Evolutionary conservation across 2,113 vertebrate species (phyloP).

Genomic region (Platichthys flesus): DNA sequence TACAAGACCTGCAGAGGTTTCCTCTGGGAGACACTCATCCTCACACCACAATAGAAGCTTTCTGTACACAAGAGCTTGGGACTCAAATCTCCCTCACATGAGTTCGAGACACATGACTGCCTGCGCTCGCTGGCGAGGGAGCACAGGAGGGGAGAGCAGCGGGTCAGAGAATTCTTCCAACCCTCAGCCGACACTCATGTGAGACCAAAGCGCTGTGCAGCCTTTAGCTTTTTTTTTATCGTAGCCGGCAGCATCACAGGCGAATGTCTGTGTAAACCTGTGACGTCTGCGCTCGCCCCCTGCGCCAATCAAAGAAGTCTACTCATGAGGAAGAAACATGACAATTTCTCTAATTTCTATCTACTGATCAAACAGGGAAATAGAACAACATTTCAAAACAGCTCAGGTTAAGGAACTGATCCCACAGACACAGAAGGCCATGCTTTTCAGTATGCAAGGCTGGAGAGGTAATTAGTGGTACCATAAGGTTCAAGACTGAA

Average conservation of each 20-base stretch:
- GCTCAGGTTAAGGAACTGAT: no score
- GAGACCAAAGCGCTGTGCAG: constrained; percentile 54
- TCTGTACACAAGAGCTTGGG: constrained; percentile 59
- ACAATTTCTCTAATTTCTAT: no score
- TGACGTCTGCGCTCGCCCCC: background rate
- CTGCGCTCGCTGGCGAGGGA: constrained; percentile 64
- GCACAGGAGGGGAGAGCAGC: constrained; percentile 57
- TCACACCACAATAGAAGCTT: constrained; percentile 64
- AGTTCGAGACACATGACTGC: constrained; percentile 87
- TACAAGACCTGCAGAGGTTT: constrained; percentile 14
- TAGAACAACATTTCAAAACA: no score
- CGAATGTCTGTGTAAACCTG: constrained; percentile 35
- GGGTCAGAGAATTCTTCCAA: constrained; percentile 66
- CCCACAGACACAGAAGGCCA: no score
- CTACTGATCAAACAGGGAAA: no score
- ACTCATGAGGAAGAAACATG: background rate
- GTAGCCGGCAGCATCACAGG: constrained; percentile 18
- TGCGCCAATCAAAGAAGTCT: background rate
- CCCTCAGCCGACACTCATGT: constrained; percentile 76
- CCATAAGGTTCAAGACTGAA: background rate
- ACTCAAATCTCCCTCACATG: constrained; percentile 90
- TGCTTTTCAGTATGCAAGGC: no score
- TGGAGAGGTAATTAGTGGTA: no score
- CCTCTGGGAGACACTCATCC: constrained; percentile 31
- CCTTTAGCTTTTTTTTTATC: constrained; percentile 52